A percentile compares a stretch with the other conserved stretches of the same genome.
These are phyloP conservation scores for Turritopsis rubra DNA, from an alignment of 30 jellyfish, hydroid and myxozoan genomes.

Conservation along the genomic window DNA sequence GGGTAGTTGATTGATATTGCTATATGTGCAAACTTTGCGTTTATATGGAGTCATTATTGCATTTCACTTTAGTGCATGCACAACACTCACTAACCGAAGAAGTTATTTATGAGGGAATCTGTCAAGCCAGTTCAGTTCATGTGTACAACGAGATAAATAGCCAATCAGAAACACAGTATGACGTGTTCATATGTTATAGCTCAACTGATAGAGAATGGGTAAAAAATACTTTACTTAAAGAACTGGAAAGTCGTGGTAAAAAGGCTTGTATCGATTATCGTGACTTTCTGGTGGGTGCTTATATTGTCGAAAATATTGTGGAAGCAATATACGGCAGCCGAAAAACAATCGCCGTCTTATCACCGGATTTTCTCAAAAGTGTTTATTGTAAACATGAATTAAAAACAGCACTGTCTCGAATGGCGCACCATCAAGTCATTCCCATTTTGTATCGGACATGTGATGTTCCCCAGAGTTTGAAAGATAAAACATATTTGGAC, in stretches of 20 bases:
- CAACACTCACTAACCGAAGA: no score
- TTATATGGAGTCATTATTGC: no score
- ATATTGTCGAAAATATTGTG: conserved; percentile 51
- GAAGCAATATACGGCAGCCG: conserved; percentile 67
- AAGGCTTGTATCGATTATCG: conserved; percentile 63
- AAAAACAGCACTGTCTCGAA: conserved; percentile 52
- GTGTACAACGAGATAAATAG: neutral
- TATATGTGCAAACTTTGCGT: no score
- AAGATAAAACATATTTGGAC: conserved; percentile 66
- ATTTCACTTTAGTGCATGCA: no score
- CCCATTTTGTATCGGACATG: conserved; percentile 62
- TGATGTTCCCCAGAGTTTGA: conserved; percentile 46
- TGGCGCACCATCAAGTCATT: conserved; percentile 44
- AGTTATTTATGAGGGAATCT: neutral
- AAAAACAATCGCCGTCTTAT: conserved; percentile 69
- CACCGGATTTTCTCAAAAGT: no score
- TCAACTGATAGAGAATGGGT: no score
- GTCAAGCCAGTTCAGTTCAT: no score
- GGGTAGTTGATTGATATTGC: no score
- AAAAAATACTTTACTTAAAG: no score
- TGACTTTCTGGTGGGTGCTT: conserved; percentile 65
- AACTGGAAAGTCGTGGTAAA: conserved; percentile 35
- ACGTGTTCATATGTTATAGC: conserved; percentile 87
- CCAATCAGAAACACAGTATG: conserved; percentile 10
- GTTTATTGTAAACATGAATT: conserved; percentile 73